Evolutionary conservation across 2,797 vertebrate species (phyloP).

Genomic region (Eupleurogrammus muticus): DNA sequence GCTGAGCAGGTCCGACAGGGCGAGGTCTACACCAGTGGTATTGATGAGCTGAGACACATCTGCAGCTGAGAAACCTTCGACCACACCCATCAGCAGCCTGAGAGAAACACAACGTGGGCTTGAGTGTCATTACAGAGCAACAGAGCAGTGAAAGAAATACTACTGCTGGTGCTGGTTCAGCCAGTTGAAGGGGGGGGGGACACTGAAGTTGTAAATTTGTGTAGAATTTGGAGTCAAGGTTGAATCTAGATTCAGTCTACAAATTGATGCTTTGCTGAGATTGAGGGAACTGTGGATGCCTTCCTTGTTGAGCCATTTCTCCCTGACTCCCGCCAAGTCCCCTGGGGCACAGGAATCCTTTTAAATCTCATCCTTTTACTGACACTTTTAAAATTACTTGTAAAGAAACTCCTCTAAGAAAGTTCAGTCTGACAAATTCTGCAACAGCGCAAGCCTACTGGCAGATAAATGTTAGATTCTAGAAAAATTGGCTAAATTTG

Average conservation of each 20-base stretch:
- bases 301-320: neutral
- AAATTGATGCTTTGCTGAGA: constrained; percentile 33
- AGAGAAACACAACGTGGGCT: neutral
- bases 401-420: neutral
- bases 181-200: neutral
- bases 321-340: constrained; percentile 8
- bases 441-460: neutral
- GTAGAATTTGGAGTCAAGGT: neutral
- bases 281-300: neutral
- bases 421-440: neutral
- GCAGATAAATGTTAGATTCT: no score
- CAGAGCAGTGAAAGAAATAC: neutral
- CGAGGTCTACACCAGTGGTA: constrained; percentile 68
- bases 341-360: constrained; percentile 51
- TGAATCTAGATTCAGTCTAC: constrained; percentile 40
- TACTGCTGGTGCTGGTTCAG: neutral
- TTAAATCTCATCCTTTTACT: constrained; percentile 24
- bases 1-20: constrained; percentile 77
- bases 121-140: neutral
- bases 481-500: neutral
- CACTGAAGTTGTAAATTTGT: no score
- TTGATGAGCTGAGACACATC: constrained; percentile 71
- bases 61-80: neutral
- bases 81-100: constrained; percentile 75
- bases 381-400: neutral